Conservation (phyloP, 2,113 vertebrate genomes). For the Sigmodon hispidus region DNA sequence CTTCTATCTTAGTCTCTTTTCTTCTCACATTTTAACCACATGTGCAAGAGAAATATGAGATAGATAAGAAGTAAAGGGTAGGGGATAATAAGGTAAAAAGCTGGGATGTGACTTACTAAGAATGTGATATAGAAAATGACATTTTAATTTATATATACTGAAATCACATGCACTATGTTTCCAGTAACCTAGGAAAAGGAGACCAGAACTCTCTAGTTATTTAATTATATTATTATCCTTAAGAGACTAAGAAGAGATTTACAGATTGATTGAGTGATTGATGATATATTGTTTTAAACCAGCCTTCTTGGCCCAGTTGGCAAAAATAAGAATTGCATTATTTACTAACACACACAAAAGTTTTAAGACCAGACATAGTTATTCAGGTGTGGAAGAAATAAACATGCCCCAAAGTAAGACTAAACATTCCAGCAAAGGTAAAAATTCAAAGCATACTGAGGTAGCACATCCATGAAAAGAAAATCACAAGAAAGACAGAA, state of each 20-base stretch:
- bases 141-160: neutral
- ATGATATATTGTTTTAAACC: neutral
- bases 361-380: neutral
- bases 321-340: neutral
- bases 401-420: neutral
- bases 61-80: neutral
- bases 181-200: neutral
- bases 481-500: neutral
- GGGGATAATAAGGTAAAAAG: neutral
- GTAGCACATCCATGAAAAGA: neutral
- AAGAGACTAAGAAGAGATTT: conserved; percentile 7
- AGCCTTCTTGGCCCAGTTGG: neutral
- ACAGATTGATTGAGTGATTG: neutral
- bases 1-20: neutral
- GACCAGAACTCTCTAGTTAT: neutral
- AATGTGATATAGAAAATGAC: neutral
- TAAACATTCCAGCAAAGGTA: neutral
- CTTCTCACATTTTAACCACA: neutral
- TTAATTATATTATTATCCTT: neutral
- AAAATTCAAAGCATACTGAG: neutral
- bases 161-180: neutral
- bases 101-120: neutral
- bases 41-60: neutral
- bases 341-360: neutral
- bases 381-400: neutral